phyloP scores from a whole-genome alignment of 53 echinoderm and acorn worm species.

The Apostichopus leukothele region DNA sequence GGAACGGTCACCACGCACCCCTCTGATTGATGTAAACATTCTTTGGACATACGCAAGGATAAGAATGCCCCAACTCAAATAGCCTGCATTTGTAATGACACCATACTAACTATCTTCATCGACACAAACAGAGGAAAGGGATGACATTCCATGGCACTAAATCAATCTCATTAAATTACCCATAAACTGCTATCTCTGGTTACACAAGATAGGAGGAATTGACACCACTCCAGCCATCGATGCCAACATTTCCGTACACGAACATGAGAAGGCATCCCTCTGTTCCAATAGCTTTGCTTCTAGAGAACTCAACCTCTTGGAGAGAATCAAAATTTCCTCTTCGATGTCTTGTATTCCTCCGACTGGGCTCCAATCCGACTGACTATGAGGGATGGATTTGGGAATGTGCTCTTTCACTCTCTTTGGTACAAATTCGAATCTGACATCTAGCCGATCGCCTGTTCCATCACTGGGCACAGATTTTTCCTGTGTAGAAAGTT shows the following conservation, averaged over 20 bases:
- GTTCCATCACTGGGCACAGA: no score
- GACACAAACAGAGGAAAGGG: no score
- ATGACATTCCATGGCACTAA: no score
- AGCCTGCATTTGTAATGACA: no score
- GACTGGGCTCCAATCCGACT: background rate
- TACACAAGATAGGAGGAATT: background rate
- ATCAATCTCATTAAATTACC: background rate
- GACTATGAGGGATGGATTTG: background rate
- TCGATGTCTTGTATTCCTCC: background rate
- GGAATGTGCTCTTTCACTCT: background rate
- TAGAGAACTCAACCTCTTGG: background rate
- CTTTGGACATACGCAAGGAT: no score
- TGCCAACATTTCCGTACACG: background rate
- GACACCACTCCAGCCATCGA: background rate
- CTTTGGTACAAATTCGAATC: constrained; percentile 6
- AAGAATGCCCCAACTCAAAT: no score
- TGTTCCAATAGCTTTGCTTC: background rate
- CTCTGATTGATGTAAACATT: no score
- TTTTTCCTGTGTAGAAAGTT: no score
- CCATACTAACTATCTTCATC: no score
- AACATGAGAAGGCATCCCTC: background rate
- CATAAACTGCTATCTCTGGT: background rate
- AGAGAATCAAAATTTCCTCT: constrained; percentile 7
- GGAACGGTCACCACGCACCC: no score
- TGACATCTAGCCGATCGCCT: background rate